A percentile compares a stretch with the other conserved stretches of the same genome.
Conservation (phyloP, 2,113 vertebrate species). For the Otus sunia region DNA sequence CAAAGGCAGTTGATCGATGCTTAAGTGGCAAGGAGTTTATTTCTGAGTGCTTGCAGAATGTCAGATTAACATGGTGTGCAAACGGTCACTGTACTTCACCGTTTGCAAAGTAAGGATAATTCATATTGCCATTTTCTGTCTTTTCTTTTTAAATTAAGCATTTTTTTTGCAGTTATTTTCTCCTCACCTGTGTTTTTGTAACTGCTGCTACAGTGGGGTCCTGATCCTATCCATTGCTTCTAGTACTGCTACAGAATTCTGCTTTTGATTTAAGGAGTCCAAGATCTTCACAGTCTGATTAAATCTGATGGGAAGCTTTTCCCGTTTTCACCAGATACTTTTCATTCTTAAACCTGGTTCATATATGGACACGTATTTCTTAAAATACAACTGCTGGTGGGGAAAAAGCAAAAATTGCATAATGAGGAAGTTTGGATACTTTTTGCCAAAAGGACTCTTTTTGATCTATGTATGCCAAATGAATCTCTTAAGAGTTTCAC, state of each 20-base stretch:
- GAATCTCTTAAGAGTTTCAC: neutral
- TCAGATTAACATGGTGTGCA: neutral
- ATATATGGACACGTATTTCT: neutral
- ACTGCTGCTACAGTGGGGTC: neutral
- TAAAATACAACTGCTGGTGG: neutral
- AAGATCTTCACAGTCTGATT: neutral
- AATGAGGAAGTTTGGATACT: neutral
- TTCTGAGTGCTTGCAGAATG: neutral
- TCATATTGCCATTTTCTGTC: neutral
- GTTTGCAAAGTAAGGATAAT: neutral
- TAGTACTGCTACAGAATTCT: neutral
- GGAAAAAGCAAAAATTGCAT: neutral
- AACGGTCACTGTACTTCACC: neutral
- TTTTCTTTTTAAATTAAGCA: neutral
- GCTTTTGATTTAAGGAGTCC: neutral
- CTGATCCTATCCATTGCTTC: neutral
- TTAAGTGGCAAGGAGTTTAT: neutral
- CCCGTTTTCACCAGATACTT: neutral
- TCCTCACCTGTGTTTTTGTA: neutral
- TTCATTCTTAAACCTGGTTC: neutral
- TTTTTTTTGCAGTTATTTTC: neutral
- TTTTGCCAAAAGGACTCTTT: constrained; percentile 18
- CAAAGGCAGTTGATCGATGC: neutral
- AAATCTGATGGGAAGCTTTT: neutral
- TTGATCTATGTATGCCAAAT: constrained; percentile 35